Conservation (phyloP, 2,113 vertebrate species). For the Malurus melanocephalus region DNA sequence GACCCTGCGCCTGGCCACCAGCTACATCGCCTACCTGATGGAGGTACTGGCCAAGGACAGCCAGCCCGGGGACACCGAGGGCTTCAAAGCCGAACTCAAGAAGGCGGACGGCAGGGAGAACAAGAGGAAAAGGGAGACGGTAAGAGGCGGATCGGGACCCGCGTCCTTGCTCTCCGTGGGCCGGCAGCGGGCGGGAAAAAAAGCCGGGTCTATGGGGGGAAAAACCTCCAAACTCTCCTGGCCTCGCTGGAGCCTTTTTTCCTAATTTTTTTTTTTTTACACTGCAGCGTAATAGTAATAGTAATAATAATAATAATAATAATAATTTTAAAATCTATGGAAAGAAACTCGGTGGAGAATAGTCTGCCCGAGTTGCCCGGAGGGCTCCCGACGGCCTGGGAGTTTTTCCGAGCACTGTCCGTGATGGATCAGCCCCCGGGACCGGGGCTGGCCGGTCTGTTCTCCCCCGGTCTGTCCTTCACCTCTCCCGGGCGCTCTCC, state of each 20-base stretch:
- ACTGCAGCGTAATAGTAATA: not conserved
- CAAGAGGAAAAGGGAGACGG: slow-evolving; percentile 89
- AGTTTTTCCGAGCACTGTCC: not conserved
- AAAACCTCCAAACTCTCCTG: not conserved
- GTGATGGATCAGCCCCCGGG: not conserved
- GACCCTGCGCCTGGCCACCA: slow-evolving; percentile 93
- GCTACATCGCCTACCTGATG: slow-evolving; percentile 99
- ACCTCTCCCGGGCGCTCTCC: not conserved
- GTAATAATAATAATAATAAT: not conserved
- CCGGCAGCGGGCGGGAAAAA: not conserved
- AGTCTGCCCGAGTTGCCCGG: not conserved
- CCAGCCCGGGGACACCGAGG: slow-evolving; percentile 83
- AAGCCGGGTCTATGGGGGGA: rapidly evolving
- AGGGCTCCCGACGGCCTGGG: not conserved
- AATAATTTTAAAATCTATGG: not conserved
- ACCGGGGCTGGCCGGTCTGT: not conserved
- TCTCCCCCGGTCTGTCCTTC: not conserved
- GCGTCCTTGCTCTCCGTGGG: not conserved
- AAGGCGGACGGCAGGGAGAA: slow-evolving; percentile 85
- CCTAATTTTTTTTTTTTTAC: too few species aligned
- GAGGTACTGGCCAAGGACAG: slow-evolving; percentile 91
- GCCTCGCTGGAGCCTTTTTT: not conserved
- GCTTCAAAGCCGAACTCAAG: slow-evolving; percentile 93
- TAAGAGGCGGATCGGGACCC: slow-evolving; percentile 58
- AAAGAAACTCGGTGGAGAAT: not conserved